phyloP scores from a whole-genome alignment of 2,113 vertebrate species.

The Potamarius usumacintae region DNA sequence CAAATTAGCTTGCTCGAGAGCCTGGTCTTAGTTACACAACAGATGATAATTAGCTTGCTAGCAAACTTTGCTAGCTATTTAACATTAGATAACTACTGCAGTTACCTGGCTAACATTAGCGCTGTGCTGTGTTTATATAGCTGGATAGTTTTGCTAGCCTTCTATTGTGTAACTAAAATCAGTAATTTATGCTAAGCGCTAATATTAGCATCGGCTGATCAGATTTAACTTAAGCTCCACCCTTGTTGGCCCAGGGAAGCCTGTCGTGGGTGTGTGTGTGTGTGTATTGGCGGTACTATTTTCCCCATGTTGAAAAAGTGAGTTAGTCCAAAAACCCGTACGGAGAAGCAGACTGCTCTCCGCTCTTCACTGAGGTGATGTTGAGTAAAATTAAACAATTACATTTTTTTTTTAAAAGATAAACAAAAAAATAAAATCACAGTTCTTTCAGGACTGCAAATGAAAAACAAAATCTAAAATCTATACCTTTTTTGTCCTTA shows the following conservation, averaged over 20 bases:
- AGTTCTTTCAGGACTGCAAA: slow-evolving; percentile 65
- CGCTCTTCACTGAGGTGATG: slow-evolving; percentile 44
- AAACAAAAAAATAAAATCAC: slow-evolving; percentile 37
- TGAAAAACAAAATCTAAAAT: slow-evolving; percentile 71
- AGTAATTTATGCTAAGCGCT: not conserved
- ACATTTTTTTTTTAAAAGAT: not conserved
- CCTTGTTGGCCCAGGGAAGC: not conserved
- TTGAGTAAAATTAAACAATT: slow-evolving; percentile 30
- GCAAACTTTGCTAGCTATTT: not conserved
- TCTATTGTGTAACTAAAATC: not conserved
- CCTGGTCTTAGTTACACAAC: not conserved
- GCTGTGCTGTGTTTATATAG: not conserved
- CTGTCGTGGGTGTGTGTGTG: slow-evolving; percentile 5
- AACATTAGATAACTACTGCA: not conserved
- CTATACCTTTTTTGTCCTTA: slow-evolving; percentile 79
- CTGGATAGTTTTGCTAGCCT: not conserved
- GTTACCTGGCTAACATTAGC: not conserved
- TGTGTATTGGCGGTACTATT: slow-evolving; percentile 3
- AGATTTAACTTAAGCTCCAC: not conserved
- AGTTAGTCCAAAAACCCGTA: slow-evolving; percentile 47
- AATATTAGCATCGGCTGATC: not conserved
- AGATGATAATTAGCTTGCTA: not conserved
- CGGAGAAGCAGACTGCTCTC: slow-evolving; percentile 58
- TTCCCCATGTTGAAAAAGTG: slow-evolving; percentile 40
- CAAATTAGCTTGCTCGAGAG: not conserved